These are phyloP conservation scores for Coenobita brevimanus DNA, from an alignment of 1,140 invertebrate species.

Conservation along the genomic window DNA sequence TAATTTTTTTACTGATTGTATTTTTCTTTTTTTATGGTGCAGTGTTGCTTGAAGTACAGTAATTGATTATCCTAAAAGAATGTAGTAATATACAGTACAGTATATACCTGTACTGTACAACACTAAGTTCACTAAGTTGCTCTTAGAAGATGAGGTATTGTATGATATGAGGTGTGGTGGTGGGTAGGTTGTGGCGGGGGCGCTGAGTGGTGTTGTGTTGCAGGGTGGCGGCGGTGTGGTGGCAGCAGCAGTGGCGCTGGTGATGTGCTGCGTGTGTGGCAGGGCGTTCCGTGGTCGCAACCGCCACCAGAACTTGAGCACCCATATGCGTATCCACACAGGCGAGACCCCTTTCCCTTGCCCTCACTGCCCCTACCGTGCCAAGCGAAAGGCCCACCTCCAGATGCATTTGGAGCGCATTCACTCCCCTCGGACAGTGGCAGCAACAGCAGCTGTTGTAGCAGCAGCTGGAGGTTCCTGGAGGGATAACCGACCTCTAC, in stretches of 20 bases:
- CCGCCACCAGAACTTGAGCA: constrained; percentile 69
- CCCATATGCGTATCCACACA: constrained; percentile 73
- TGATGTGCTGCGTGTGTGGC: constrained; percentile 64
- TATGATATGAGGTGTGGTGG: constrained; percentile 21
- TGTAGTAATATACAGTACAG: no score
- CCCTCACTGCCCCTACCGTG: constrained; percentile 73
- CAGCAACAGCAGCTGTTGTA: background rate
- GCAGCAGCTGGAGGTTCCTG: background rate
- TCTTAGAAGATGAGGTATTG: no score
- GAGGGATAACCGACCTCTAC: constrained; percentile 11
- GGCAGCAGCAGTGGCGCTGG: constrained; percentile 45
- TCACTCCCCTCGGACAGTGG: constrained; percentile 36
- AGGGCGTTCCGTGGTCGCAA: constrained; percentile 65
- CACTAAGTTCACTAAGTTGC: no score
- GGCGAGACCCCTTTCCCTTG: constrained; percentile 77
- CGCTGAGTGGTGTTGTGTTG: constrained; percentile 63
- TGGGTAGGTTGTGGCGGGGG: constrained; percentile 30
- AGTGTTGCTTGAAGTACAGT: no score
- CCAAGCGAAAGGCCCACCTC: constrained; percentile 67
- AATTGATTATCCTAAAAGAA: no score
- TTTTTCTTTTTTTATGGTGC: no score
- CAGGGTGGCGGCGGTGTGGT: constrained; percentile 48
- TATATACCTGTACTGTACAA: no score
- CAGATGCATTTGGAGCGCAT: constrained; percentile 63
- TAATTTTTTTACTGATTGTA: no score